phyloP scores from a whole-genome alignment of 1,140 invertebrate genomes.

The Rhagoletis zephyria region DNA sequence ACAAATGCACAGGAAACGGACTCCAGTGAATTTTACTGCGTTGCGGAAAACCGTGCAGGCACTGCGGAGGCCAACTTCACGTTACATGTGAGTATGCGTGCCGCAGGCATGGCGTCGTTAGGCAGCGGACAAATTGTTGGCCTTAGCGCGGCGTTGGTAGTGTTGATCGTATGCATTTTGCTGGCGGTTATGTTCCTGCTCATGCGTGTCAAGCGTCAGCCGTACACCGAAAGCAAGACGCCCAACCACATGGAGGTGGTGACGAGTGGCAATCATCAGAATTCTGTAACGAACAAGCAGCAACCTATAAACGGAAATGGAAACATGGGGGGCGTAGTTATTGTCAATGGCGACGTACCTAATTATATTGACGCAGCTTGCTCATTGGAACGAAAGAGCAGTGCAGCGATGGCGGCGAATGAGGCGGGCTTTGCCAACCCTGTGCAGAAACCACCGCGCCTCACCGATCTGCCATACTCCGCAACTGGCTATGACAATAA shows the following conservation, averaged over 20 bases:
- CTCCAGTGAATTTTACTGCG: conserved; percentile 90
- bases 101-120: conserved; percentile 84
- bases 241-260: conserved; percentile 81
- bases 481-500: conserved; percentile 78
- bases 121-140: conserved; percentile 89
- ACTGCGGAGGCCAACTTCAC: conserved; percentile 93
- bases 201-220: conserved; percentile 80
- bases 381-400: conserved; percentile 67
- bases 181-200: conserved; percentile 83
- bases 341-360: conserved; percentile 67
- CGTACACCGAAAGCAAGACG: conserved; percentile 83
- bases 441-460: conserved; percentile 80
- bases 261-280: conserved; percentile 77
- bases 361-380: conserved; percentile 60
- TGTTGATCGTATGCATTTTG: conserved; percentile 84
- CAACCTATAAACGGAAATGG: conserved; percentile 71
- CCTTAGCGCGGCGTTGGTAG: conserved; percentile 85
- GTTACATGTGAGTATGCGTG: conserved; percentile 83
- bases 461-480: conserved; percentile 79
- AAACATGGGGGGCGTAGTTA: conserved; percentile 73
- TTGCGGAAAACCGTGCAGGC: conserved; percentile 92
- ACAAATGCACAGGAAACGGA: conserved; percentile 91
- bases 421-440: conserved; percentile 79
- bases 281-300: conserved; percentile 73
- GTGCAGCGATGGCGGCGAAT: conserved; percentile 55